Conservation (phyloP, 2,888 invertebrate genomes). For the Branchinecta sandiegonensis region DNA sequence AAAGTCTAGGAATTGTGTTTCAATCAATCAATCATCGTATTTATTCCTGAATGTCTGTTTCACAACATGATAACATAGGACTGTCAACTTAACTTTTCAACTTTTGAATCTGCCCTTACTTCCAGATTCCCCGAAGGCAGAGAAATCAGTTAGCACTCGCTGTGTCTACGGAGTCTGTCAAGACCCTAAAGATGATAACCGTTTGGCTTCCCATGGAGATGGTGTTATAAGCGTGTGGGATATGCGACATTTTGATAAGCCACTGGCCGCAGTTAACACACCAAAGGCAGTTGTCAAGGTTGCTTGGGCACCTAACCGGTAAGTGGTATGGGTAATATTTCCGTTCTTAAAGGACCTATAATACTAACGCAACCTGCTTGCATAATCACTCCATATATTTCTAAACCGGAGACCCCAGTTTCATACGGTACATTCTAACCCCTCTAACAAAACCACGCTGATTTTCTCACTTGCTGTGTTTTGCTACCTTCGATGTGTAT, state of each 20-base stretch:
- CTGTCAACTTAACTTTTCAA: neutral
- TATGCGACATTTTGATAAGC: constrained; percentile 66
- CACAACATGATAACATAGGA: too few relatives aligned
- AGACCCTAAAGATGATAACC: constrained; percentile 59
- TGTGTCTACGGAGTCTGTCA: constrained; percentile 67
- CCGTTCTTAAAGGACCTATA: too few relatives aligned
- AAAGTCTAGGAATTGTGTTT: neutral
- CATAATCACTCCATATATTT: too few relatives aligned
- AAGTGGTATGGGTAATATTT: constrained; percentile 24
- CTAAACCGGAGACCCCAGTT: too few relatives aligned
- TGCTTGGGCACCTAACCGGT: constrained; percentile 78
- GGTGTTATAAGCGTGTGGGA: constrained; percentile 77
- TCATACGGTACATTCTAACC: too few relatives aligned
- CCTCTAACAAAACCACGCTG: too few relatives aligned
- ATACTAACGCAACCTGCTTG: too few relatives aligned
- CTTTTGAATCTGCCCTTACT: neutral
- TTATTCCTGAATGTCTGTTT: too few relatives aligned
- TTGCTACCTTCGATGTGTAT: too few relatives aligned
- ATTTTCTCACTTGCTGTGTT: too few relatives aligned
- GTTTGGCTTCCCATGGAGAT: constrained; percentile 69
- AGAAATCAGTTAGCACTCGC: constrained; percentile 54
- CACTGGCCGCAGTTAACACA: constrained; percentile 55
- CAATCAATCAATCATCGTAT: too few relatives aligned
- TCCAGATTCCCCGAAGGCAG: constrained; percentile 54
- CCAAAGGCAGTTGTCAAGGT: constrained; percentile 55